These are phyloP conservation scores for Pogonomyrmex barbatus DNA, from an alignment of 1,140 invertebrate species.

Conservation along the genomic window DNA sequence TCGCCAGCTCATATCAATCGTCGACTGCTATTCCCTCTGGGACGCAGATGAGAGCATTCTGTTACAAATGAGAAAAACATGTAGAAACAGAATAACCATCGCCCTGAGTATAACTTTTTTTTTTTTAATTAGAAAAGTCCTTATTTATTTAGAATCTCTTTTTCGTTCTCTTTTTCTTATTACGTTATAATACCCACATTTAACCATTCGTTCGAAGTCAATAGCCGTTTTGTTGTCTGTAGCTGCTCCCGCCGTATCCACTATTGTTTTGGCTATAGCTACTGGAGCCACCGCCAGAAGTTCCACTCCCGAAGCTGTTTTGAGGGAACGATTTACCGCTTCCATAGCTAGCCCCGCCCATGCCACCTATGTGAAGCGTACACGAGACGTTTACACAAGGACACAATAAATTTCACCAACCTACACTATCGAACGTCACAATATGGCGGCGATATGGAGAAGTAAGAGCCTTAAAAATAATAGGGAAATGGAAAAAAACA, in stretches of 20 bases:
- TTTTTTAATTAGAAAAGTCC: neutral
- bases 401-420: constrained; percentile 5
- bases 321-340: constrained; percentile 77
- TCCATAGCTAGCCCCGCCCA: constrained; percentile 73
- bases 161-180: constrained; percentile 41
- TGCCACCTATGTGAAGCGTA: constrained; percentile 70
- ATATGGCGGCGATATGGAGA: neutral
- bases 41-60: constrained; percentile 12
- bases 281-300: constrained; percentile 67
- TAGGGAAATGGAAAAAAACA: constrained; percentile 7
- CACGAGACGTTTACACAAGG: constrained; percentile 18
- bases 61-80: constrained; percentile 26
- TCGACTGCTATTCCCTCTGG: constrained; percentile 25
- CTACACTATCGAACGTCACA: constrained; percentile 9
- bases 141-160: constrained; percentile 13
- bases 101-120: constrained; percentile 13
- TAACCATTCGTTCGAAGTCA: constrained; percentile 63
- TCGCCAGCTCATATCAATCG: neutral
- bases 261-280: constrained; percentile 81
- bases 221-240: constrained; percentile 83
- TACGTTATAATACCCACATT: constrained; percentile 60
- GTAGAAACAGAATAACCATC: constrained; percentile 24
- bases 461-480: neutral
- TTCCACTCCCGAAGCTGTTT: constrained; percentile 77
- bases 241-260: constrained; percentile 76